phyloP scores from a whole-genome alignment of 2,113 vertebrate genomes.

The Scopus umbretta region DNA sequence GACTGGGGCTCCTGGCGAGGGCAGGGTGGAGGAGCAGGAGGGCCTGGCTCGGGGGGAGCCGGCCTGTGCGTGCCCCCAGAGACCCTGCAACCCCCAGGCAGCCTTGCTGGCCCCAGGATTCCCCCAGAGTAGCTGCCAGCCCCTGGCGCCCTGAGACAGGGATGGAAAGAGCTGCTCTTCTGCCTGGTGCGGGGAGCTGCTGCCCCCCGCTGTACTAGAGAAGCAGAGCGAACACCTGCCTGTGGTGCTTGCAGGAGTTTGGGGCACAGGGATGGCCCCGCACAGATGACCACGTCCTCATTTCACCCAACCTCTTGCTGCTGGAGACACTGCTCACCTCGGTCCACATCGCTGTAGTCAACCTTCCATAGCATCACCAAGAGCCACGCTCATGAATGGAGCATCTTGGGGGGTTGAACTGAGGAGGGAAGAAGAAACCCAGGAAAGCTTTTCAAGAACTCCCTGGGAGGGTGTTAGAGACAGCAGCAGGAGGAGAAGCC shows the following conservation, averaged over 20 bases:
- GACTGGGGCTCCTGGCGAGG: neutral
- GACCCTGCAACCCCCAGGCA: neutral
- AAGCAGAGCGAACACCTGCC: neutral
- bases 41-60: neutral
- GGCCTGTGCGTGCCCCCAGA: neutral
- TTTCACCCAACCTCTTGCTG: neutral
- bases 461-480: neutral
- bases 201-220: accelerated
- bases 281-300: accelerated
- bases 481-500: neutral
- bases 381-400: accelerated
- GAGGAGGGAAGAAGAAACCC: neutral
- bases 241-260: neutral
- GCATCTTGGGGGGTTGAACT: neutral
- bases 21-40: neutral
- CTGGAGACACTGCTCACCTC: accelerated
- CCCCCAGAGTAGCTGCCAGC: neutral
- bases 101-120: neutral
- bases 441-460: neutral
- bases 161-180: neutral
- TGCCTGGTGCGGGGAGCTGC: neutral
- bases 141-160: no score
- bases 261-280: accelerated
- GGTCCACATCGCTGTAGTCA: accelerated
- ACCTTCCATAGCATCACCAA: neutral